Evolutionary conservation across 1,140 invertebrate genomes (phyloP), one percentile per base, ranked within the genome.

Genomic region (Ericerus pela): DNA sequence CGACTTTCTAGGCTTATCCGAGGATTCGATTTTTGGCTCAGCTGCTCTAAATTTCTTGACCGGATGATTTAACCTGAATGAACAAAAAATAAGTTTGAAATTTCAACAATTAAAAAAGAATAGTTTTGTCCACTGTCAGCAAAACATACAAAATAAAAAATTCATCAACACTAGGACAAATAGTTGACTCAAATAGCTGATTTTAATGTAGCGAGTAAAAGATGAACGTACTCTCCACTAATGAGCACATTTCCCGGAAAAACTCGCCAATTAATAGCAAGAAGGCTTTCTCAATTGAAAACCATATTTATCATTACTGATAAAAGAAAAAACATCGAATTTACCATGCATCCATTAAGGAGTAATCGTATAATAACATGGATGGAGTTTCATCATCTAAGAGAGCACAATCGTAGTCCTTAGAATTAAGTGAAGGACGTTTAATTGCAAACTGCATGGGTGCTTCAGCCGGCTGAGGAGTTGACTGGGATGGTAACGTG

Each of bases 351-450:
- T 88, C 78, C 55, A 90, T 76, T 55, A 79, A 79, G 51, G 84
- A 78, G 72, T 91, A 92, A 69, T 94, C 87, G 67, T 94, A 94
- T 1, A 95, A 76, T 69, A 86, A 77, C 57, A 85, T 79, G 51
- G 86, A 77, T 51, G 81, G 79, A 61, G 84, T 80, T 64, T 87
- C 84, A 60, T 88, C 85, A 28, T 74, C 72, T 0, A 80, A 69
- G 1, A 84, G 73, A 60, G 79, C 78, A 55, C 79, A 77, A 62
- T 87, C 81, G 52, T 84, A 79, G 62, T 85, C 82, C 64, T 79
- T 79, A 1, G 78, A 77, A 14, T 75, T 77, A 36, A 91, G 72
- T 41, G 79, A 66, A 5, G 89, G 89, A 62, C 83, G 72, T 63
- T 84, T 84, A 55, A 82, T 67, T 11, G 41, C 38, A 16, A 56